Evolutionary conservation across 2,888 invertebrate genomes (phyloP).

Genomic region (Hemicrepidius hirtus): DNA sequence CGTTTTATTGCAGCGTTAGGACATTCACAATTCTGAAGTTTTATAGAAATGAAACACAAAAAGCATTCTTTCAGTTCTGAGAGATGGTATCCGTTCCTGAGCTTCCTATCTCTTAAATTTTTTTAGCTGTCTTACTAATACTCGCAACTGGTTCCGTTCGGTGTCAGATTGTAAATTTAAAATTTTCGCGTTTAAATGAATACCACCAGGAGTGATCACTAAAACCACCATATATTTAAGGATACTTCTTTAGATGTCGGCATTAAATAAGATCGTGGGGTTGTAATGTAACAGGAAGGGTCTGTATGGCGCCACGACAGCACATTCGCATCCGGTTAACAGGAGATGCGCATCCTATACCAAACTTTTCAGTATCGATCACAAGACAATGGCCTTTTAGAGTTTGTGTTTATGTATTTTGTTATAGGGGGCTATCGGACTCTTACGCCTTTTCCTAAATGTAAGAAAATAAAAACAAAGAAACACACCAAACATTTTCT

Average conservation of each 20-base stretch:
- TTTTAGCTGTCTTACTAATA: not conserved
- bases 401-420: slow-evolving; percentile 43
- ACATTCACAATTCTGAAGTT: slow-evolving; percentile 26
- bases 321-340: slow-evolving; percentile 52
- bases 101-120: not conserved
- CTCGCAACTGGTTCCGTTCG: not conserved
- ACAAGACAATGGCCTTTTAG: slow-evolving; percentile 45
- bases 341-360: slow-evolving; percentile 46
- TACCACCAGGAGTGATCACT: not conserved
- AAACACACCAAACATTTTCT: too few relatives aligned
- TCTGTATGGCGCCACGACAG: slow-evolving; percentile 50
- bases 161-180: too few relatives aligned
- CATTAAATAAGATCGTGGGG: slow-evolving; percentile 39
- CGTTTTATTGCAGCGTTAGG: slow-evolving; percentile 27
- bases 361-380: slow-evolving; percentile 52
- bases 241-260: slow-evolving; percentile 28
- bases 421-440: slow-evolving; percentile 17
- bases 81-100: not conserved
- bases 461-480: not conserved
- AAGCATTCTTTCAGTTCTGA: slow-evolving; percentile 1
- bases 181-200: not conserved
- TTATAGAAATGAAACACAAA: slow-evolving; percentile 29
- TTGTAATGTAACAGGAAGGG: slow-evolving; percentile 46
- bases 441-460: not conserved
- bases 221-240: not conserved